Evolutionary conservation across 2,113 vertebrate species (phyloP).

Genomic region (Eurypyga helias): DNA sequence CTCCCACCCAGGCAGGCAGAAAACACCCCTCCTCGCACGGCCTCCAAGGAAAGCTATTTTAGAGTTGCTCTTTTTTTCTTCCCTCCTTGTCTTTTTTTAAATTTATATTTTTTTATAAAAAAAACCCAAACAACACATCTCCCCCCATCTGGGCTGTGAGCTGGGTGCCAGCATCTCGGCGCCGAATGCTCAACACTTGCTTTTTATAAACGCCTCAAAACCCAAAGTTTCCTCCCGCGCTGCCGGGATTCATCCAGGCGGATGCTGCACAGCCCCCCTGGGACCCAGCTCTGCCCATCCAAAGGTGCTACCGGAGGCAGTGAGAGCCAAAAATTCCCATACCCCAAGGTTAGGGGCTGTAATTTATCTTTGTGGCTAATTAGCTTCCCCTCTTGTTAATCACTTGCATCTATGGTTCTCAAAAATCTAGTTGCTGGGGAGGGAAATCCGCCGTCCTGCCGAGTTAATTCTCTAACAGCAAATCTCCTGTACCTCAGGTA

Average conservation of each 20-base stretch:
- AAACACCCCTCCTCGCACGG: not conserved
- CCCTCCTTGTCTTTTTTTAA: not conserved
- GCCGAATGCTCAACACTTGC: not conserved
- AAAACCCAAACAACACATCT: not conserved
- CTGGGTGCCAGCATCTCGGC: conserved; percentile 35
- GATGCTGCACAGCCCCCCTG: not conserved
- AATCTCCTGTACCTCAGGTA: conserved; percentile 88
- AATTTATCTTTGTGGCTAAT: conserved; percentile 64
- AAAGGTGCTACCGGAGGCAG: not conserved
- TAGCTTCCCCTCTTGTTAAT: conserved; percentile 60
- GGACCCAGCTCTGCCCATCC: not conserved
- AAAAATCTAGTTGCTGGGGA: conserved; percentile 51
- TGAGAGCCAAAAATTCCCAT: not conserved
- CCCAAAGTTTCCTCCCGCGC: not conserved
- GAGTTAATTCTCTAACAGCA: conserved; percentile 71
- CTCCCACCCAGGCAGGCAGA: conserved; percentile 3
- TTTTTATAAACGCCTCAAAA: conserved; percentile 11
- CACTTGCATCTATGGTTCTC: conserved; percentile 50
- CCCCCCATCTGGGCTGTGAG: conserved; percentile 58
- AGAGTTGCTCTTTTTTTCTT: conserved; percentile 37
- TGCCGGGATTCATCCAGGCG: not conserved
- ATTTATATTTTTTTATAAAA: not conserved
- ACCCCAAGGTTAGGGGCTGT: not conserved
- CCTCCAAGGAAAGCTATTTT: conserved; percentile 45
- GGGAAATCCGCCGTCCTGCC: conserved; percentile 38